Conservation (phyloP, 2,113 vertebrate species). For the Psittacula cyanocephala region DNA sequence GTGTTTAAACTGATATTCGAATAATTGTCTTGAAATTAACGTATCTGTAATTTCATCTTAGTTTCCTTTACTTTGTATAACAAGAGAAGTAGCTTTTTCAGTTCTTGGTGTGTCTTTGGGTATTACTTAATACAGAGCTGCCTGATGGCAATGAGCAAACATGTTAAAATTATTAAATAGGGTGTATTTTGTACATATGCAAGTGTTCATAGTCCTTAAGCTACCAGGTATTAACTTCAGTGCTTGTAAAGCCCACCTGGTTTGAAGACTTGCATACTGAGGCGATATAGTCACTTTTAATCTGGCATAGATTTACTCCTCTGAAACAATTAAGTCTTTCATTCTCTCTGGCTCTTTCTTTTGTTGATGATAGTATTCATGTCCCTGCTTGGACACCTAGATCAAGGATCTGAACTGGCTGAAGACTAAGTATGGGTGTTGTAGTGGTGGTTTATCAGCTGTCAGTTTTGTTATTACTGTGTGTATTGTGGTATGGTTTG, state of each 20-base stretch:
- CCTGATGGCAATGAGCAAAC: neutral
- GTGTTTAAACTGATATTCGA: neutral
- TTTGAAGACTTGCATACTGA: neutral
- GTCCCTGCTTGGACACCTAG: neutral
- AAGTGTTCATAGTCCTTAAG: neutral
- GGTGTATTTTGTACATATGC: neutral
- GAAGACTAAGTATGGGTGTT: rapidly evolving
- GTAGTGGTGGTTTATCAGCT: neutral
- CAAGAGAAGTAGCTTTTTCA: neutral
- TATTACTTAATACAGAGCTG: neutral
- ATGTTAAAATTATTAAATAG: neutral
- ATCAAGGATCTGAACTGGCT: neutral
- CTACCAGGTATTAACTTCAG: neutral
- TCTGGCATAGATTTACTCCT: neutral
- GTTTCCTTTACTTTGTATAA: neutral
- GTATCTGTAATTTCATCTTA: neutral
- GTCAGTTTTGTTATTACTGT: neutral
- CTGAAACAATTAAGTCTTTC: neutral
- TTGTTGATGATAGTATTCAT: rapidly evolving
- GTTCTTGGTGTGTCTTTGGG: neutral
- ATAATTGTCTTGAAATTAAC: neutral
- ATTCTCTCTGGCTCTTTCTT: neutral
- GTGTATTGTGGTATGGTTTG: neutral
- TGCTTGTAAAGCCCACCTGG: neutral
- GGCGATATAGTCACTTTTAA: neutral